A percentile compares a stretch with the other conserved stretches of the same genome.
Conservation (phyloP, 1,140 invertebrate species). For the Bombus fervidus region DNA sequence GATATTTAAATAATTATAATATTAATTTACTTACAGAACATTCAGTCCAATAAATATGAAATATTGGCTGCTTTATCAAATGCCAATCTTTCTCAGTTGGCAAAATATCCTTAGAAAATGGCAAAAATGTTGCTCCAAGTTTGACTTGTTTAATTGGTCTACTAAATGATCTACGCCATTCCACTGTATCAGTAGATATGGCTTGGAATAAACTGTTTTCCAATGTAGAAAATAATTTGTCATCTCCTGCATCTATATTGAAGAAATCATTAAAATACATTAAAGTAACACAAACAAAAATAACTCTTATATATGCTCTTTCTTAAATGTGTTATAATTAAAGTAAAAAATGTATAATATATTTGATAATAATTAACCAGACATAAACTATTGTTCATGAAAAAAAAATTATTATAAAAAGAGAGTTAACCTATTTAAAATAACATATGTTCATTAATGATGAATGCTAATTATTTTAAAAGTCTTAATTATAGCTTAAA, state of each 20-base stretch:
- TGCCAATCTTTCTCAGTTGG: constrained; percentile 88
- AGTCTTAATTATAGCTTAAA: background rate
- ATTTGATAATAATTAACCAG: background rate
- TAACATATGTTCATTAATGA: constrained; percentile 52
- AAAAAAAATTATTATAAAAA: background rate
- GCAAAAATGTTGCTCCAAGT: constrained; percentile 92
- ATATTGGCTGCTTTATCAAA: constrained; percentile 92
- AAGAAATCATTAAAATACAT: constrained; percentile 20
- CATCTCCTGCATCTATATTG: constrained; percentile 92
- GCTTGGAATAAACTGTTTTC: constrained; percentile 89
- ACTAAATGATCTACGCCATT: constrained; percentile 94
- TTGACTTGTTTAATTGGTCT: constrained; percentile 91
- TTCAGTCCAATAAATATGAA: constrained; percentile 98
- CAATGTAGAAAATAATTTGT: constrained; percentile 92
- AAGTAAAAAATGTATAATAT: background rate
- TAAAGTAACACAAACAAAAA: constrained; percentile 48
- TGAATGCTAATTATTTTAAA: background rate
- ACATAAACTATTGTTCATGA: no score
- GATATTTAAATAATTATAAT: constrained; percentile 19
- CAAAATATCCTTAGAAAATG: constrained; percentile 88
- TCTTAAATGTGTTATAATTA: background rate
- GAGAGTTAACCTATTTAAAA: constrained; percentile 47
- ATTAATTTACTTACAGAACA: constrained; percentile 88
- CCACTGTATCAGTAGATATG: constrained; percentile 92
- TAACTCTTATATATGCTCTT: background rate